Evolutionary conservation across 2,797 vertebrate genomes (phyloP).

Genomic region (Tragopan temminckii): DNA sequence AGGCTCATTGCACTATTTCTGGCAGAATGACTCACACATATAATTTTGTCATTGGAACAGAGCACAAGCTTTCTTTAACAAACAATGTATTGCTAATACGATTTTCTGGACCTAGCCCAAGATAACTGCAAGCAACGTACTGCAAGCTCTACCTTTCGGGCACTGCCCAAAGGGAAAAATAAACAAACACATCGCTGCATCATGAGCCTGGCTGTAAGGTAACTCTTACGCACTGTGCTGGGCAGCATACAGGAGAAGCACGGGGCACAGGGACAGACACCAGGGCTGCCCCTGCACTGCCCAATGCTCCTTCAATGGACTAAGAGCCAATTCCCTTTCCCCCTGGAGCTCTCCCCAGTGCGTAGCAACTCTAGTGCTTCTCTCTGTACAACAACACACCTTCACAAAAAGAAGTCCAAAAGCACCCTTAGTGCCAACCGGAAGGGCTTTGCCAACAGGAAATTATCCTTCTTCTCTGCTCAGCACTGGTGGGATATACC

Average conservation of each 20-base stretch:
- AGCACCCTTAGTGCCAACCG: not conserved
- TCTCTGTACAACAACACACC: not conserved
- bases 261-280: not conserved
- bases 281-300: not conserved
- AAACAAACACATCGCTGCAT: not conserved
- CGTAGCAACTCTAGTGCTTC: not conserved
- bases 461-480: not conserved
- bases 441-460: too few relatives aligned
- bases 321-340: rapidly evolving
- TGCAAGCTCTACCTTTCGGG: not conserved
- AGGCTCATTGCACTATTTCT: not conserved
- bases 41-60: not conserved
- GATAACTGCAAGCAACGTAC: not conserved
- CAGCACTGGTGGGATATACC: not conserved
- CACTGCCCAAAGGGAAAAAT: not conserved
- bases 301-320: not conserved
- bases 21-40: not conserved
- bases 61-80: rapidly evolving
- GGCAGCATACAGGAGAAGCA: rapidly evolving
- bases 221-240: not conserved
- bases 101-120: rapidly evolving
- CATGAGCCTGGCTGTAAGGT: not conserved
- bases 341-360: too few relatives aligned
- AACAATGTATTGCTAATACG: rapidly evolving
- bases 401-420: not conserved